Evolutionary conservation across 2,797 vertebrate genomes (phyloP), one percentile per base, ranked within the genome.

Genomic region (Sparus aurata): DNA sequence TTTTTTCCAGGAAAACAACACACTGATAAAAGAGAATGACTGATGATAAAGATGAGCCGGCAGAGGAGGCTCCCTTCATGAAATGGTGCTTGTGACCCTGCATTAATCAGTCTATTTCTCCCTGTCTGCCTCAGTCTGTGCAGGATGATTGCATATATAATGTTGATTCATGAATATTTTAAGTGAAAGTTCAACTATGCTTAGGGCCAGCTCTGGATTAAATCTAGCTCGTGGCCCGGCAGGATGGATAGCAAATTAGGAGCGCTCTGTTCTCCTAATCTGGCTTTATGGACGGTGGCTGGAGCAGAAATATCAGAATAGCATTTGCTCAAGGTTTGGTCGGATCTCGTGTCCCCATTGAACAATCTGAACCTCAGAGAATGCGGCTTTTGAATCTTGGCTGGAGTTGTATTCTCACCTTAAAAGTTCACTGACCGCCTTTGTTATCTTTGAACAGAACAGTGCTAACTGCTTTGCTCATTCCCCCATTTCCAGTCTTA

Each of bases 81-180:
- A 79, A 84, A 76, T 55, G 61, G 59, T 79, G 74, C 75, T 84
- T 83, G 84, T 87, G 86, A 86, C 75, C 69, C 69, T 82, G 84
- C 86, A 87, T 92, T 84, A 85, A 91, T 88, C 60, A 82, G 72
- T 57, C 70, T 63, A 5, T 79, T 75, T 83, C 17, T 59, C 75
- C 41, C 54, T 22, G 4, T 76, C 69, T 73, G 59, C 69, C 20
- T 41, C 53, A 20, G 54, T 79, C 65, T 73, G 54, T 77, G 64
- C 73, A 68, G 75, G 69, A 75, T 73, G 59, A 80, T 67, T 73
- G 81, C 80, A 82, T 79, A 57, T 79, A 77, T 80, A 69, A 75
- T 81, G 70, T 80, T 82, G 71, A 80, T 76, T 85, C 73, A 85
- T 88, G 76, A 84, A 88, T 87, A 84, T 90, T 86, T 82, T 12